Evolutionary conservation across 2,113 vertebrate species (phyloP), one percentile per base, ranked within the genome.

Genomic region (Grammomys surdaster): DNA sequence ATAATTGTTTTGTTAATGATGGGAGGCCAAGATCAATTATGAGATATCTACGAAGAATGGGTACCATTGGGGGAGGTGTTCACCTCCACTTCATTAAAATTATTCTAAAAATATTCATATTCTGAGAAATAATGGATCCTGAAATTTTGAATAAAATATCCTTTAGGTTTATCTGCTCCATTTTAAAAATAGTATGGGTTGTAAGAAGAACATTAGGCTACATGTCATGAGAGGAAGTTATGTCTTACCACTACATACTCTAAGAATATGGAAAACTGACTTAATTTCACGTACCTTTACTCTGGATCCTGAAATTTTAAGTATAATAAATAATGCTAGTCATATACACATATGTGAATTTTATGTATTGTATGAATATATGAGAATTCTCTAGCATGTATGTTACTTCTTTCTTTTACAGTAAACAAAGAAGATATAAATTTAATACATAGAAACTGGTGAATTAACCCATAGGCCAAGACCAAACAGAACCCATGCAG

Each of bases 121-220:
- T 97, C 56, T 88, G n/a, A 97, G 60, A 82, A 51, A 95, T 70
- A 93, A 67, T 88, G 11, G 40, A 7, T 87, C 88, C 31, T 13
- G 69, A 54, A 93, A 75, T 82, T 87, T 60, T 84, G 22, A n/a
- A 33, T 72, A 58, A 63, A 48, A 81, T 89, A 26, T 1, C 90
- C 46, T 82, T 87, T 91, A 84, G 75, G 9, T 20, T 54, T 43
- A 96, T 84, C 48, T 93, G 89, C 1, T 70, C 36, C 22, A 80
- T 7, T 96, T 89, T 76, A 63, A 96, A 90, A 95, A 28, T 56
- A 67, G 51, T 46, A 51, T 88, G 7, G 4, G 13, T 8, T 91
- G 4, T 94, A 13, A 43, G 76, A 88, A 89, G 19, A 95, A 80
- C 22, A 84, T 48, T 89, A 94, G 9, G 7, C n/a, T 63, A 43